A percentile compares a stretch with the other conserved stretches of the same genome.
Conservation (phyloP, 2,888 invertebrate species). For the Agrotis segetum region DNA sequence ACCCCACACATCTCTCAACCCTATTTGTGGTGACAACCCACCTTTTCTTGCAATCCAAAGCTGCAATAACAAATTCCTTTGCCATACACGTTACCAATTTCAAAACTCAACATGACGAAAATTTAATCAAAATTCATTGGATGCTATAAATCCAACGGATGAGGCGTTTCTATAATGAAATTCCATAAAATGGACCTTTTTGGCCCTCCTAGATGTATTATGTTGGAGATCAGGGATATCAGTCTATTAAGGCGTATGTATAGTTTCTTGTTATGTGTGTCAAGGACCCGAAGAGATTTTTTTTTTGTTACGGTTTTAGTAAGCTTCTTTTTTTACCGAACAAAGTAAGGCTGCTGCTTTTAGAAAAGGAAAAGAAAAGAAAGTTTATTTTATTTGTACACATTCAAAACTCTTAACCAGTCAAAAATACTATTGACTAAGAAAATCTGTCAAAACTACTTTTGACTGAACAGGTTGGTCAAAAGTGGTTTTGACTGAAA, state of each 20-base stretch:
- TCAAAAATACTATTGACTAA: no score
- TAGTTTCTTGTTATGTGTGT: conserved; percentile 28
- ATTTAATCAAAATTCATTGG: conserved; percentile 68
- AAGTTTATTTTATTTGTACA: no score
- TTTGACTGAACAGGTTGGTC: no score
- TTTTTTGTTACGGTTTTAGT: conserved; percentile 8
- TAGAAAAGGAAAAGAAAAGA: no score
- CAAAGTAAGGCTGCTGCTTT: no score
- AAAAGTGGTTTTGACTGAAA: no score
- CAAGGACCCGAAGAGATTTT: background rate
- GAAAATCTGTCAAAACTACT: no score
- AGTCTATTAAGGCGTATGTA: conserved; percentile 47
- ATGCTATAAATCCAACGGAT: conserved; percentile 63
- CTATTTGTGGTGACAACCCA: background rate
- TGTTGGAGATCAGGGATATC: conserved; percentile 40
- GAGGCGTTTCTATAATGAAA: conserved; percentile 62
- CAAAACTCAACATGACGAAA: conserved; percentile 46
- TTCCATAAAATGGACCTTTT: conserved; percentile 66
- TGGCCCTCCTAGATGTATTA: conserved; percentile 56
- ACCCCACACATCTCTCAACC: conserved; percentile 1
- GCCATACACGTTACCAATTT: conserved; percentile 34
- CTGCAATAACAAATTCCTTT: conserved; percentile 52
- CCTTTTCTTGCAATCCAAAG: conserved; percentile 32
- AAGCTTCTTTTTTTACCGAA: no score
- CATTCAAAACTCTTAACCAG: no score